Conservation (phyloP, 2,888 invertebrate species). For the Tetranychus truncatus region DNA sequence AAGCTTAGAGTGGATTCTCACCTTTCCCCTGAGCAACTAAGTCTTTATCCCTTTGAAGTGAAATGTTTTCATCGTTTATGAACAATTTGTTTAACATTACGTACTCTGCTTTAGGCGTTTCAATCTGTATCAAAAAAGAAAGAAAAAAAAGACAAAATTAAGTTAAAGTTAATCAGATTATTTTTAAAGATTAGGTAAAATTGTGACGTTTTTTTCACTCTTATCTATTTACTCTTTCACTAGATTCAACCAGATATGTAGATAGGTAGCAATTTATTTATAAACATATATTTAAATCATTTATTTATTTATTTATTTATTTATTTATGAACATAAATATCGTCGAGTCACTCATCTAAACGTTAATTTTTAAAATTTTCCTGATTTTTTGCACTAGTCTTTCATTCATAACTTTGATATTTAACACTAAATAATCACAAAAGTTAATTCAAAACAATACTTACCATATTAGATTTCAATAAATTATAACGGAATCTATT, state of each 20-base stretch:
- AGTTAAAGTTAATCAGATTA: neutral
- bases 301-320: too few species aligned
- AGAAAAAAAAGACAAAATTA: constrained; percentile 25
- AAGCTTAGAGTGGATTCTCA: constrained; percentile 9
- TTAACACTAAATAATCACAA: neutral
- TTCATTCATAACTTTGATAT: too few species aligned
- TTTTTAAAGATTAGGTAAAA: neutral
- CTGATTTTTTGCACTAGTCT: too few species aligned
- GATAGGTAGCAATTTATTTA: too few species aligned
- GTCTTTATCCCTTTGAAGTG: constrained; percentile 36
- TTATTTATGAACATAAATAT: too few species aligned
- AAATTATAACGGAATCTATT: constrained; percentile 53
- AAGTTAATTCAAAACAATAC: constrained; percentile 18
- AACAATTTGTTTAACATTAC: constrained; percentile 57
- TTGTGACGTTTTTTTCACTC: neutral
- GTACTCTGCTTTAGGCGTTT: constrained; percentile 52
- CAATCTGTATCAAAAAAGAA: constrained; percentile 38
- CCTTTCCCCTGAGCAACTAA: constrained; percentile 30
- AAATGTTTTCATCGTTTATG: constrained; percentile 49
- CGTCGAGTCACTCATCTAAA: too few species aligned
- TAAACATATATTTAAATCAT: too few species aligned
- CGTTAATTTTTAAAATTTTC: too few species aligned
- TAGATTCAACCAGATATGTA: too few species aligned
- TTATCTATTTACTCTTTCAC: neutral
- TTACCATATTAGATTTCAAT: constrained; percentile 57